phyloP scores from a whole-genome alignment of 2,888 invertebrate genomes.

The Gandaritis pyraliata region DNA sequence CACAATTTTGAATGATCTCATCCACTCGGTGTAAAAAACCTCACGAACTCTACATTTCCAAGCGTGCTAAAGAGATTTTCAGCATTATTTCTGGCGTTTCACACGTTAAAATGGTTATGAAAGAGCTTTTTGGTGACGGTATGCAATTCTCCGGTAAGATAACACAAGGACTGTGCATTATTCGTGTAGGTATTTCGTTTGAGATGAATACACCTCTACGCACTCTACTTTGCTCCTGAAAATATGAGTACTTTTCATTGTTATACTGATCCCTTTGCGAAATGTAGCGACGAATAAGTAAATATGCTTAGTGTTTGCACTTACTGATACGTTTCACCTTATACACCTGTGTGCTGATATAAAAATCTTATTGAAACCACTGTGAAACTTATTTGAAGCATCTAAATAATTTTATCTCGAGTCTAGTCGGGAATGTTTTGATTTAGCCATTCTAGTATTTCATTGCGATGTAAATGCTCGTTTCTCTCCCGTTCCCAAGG shows the following conservation, averaged over 20 bases:
- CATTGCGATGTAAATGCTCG: neutral
- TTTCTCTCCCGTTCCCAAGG: slow-evolving; percentile 3
- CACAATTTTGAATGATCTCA: slow-evolving; percentile 27
- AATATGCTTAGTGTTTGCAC: too few relatives aligned
- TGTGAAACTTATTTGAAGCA: neutral
- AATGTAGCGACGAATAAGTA: too few relatives aligned
- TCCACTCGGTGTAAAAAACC: slow-evolving; percentile 21
- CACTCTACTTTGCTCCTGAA: neutral
- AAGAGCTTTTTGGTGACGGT: slow-evolving; percentile 21
- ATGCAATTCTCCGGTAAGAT: slow-evolving; percentile 23
- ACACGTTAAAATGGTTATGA: slow-evolving; percentile 25
- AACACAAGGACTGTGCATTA: slow-evolving; percentile 14
- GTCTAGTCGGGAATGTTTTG: neutral
- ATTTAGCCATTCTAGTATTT: neutral
- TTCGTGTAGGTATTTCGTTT: slow-evolving; percentile 2
- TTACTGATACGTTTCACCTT: too few relatives aligned
- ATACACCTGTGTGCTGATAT: too few relatives aligned
- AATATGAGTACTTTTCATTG: neutral
- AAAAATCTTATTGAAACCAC: too few relatives aligned
- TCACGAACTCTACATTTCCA: slow-evolving; percentile 21
- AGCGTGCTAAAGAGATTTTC: slow-evolving; percentile 28
- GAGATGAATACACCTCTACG: neutral
- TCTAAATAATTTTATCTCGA: neutral
- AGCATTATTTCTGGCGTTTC: slow-evolving; percentile 31
- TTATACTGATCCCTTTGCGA: too few relatives aligned